phyloP scores from a whole-genome alignment of 2,888 invertebrate genomes.

The Rhopalosiphum nymphaeae region DNA sequence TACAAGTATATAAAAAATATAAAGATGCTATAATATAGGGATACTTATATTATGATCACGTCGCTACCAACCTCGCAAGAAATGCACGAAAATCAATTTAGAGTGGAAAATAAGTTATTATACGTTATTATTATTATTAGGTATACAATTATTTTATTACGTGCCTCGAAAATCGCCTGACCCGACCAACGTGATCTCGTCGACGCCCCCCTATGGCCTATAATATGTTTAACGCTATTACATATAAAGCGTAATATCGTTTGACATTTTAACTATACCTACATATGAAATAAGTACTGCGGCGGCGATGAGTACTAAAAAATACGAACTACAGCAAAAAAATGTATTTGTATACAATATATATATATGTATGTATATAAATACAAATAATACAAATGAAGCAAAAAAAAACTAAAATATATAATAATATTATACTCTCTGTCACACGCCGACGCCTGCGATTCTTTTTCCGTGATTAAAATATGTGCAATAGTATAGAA shows the following conservation, averaged over 20 bases:
- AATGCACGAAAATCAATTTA: background rate
- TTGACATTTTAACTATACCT: background rate
- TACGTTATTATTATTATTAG: background rate
- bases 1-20: background rate
- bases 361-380: background rate
- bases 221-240: background rate
- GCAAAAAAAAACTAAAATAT: too few relatives aligned
- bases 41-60: background rate
- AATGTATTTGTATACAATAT: background rate
- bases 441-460: too few relatives aligned
- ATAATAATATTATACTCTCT: too few relatives aligned
- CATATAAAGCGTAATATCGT: background rate
- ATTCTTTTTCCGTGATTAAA: too few relatives aligned
- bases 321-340: background rate
- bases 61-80: background rate
- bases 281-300: background rate
- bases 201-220: background rate
- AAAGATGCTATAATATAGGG: background rate
- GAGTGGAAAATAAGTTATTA: background rate
- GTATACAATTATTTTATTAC: background rate
- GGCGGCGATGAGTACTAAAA: background rate
- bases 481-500: too few relatives aligned
- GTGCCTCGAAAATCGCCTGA: background rate
- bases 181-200: background rate
- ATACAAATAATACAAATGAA: too few relatives aligned